phyloP scores from a whole-genome alignment of 2,113 vertebrate species.

The Cebus imitator region DNA sequence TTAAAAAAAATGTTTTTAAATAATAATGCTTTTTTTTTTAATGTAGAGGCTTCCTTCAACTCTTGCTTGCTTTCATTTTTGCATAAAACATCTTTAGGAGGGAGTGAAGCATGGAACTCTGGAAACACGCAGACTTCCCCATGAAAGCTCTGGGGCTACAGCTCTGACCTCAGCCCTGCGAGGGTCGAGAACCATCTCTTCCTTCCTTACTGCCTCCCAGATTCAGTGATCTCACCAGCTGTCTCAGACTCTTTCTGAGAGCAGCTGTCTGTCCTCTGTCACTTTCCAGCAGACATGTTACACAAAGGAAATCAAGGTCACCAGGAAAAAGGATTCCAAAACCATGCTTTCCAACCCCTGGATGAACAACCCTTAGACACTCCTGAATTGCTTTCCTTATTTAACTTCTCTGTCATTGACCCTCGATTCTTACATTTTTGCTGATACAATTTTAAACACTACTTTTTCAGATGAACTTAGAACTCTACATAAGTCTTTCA shows the following conservation, averaged over 20 bases:
- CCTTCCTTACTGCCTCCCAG: neutral
- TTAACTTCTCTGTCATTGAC: neutral
- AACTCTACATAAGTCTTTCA: neutral
- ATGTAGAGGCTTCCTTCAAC: neutral
- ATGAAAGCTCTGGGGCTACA: accelerated
- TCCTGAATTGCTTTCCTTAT: neutral
- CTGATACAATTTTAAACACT: neutral
- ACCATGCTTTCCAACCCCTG: neutral
- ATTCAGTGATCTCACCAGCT: slow-evolving; percentile 14
- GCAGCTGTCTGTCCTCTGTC: neutral
- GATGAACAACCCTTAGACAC: neutral
- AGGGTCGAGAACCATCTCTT: neutral
- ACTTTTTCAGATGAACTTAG: neutral
- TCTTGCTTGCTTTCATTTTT: neutral
- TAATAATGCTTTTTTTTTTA: neutral
- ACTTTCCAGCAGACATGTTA: neutral
- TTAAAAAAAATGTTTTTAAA: neutral
- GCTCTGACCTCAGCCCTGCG: neutral
- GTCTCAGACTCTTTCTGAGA: neutral
- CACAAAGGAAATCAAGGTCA: slow-evolving; percentile 22
- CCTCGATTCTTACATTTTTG: neutral
- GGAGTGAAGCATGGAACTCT: neutral
- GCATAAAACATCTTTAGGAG: neutral
- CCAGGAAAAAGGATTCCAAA: neutral
- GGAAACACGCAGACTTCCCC: neutral